Percentiles rank a stretch among this genome's conserved stretches.
These are phyloP conservation scores for Macropodus opercularis DNA, from an alignment of 2,797 vertebrate species.

Conservation along the genomic window DNA sequence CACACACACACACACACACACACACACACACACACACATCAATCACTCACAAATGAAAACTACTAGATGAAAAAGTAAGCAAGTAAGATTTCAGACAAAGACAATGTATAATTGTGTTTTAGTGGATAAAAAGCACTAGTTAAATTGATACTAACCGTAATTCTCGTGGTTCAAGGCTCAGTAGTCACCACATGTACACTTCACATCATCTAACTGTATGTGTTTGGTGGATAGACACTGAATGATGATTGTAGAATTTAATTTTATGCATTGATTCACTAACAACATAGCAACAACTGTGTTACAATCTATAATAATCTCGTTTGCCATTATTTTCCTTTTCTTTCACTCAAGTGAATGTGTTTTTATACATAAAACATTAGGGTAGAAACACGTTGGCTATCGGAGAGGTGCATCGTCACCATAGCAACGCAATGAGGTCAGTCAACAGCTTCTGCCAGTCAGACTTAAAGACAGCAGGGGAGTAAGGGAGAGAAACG, in stretches of 20 bases:
- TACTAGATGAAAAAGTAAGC: too few relatives aligned
- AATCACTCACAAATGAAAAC: too few relatives aligned
- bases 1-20: too few relatives aligned
- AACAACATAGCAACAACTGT: slow-evolving; percentile 1
- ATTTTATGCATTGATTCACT: slow-evolving; percentile 15
- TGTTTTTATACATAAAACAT: slow-evolving; percentile 19
- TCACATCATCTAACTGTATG: background rate
- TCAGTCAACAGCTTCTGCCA: slow-evolving; percentile 56
- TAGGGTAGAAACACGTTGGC: background rate
- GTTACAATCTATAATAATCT: background rate
- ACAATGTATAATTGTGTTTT: too few relatives aligned
- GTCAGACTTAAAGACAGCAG: slow-evolving; percentile 64
- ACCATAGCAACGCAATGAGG: slow-evolving; percentile 61
- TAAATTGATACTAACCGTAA: too few relatives aligned
- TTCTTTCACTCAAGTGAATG: background rate
- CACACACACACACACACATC: too few relatives aligned
- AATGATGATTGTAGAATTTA: slow-evolving; percentile 17
- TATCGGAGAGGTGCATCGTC: slow-evolving; percentile 43
- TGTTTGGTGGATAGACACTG: background rate
- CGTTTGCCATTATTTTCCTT: background rate
- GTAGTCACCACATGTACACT: background rate
- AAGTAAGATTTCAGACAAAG: too few relatives aligned
- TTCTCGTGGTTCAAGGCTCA: background rate
- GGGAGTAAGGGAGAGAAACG: slow-evolving; percentile 43
- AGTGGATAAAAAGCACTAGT: too few relatives aligned